These are phyloP conservation scores for Castor canadensis DNA, from an alignment of 2,113 vertebrate species.

Conservation along the genomic window DNA sequence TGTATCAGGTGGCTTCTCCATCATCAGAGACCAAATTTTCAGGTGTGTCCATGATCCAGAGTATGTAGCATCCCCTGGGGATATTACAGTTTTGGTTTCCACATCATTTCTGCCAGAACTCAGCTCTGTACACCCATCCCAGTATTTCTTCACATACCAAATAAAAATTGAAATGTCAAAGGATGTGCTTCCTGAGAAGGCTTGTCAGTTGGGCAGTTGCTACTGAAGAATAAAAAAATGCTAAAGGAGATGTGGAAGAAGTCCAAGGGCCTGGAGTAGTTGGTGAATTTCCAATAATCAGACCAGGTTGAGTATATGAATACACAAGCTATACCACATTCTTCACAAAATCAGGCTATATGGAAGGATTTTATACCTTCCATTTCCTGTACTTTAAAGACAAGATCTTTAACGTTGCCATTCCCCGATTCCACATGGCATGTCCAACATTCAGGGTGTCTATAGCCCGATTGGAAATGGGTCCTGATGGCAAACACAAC, in stretches of 20 bases:
- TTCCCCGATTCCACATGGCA: slow-evolving; percentile 97
- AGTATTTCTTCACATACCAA: slow-evolving; percentile 98
- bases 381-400: slow-evolving; percentile 93
- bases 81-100: slow-evolving; percentile 96
- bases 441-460: slow-evolving; percentile 95
- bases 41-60: slow-evolving; percentile 96
- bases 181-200: no score
- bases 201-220: no score
- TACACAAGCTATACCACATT: slow-evolving; percentile 98
- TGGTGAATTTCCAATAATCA: slow-evolving; percentile 97
- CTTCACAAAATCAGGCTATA: slow-evolving; percentile 95
- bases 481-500: no score
- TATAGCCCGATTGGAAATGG: slow-evolving; percentile 85
- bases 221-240: no score
- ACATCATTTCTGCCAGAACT: slow-evolving; percentile 98
- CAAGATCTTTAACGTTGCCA: slow-evolving; percentile 93
- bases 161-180: slow-evolving; percentile 82
- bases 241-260: no score
- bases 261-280: no score
- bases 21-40: slow-evolving; percentile 99
- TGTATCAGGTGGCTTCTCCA: slow-evolving; percentile 94
- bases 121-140: slow-evolving; percentile 96
- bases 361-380: slow-evolving; percentile 99
- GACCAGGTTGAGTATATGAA: slow-evolving; percentile 94
- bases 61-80: slow-evolving; percentile 94